Conservation (phyloP, 2,797 vertebrate genomes). For the Eospalax fontanierii region DNA sequence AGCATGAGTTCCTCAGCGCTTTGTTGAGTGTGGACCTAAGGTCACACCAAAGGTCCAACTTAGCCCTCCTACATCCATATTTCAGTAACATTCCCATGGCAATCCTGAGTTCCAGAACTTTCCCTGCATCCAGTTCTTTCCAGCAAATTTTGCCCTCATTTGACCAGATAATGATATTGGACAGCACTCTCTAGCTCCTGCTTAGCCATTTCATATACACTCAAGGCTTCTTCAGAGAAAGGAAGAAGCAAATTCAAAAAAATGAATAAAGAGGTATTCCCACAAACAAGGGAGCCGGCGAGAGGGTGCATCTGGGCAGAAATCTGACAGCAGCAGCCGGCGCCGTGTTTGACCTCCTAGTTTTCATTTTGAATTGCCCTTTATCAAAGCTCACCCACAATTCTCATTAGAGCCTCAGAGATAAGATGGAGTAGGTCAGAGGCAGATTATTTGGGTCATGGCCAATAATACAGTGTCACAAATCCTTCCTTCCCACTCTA, state of each 20-base stretch:
- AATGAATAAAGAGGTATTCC: background rate
- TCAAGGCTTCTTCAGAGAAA: conserved; percentile 18
- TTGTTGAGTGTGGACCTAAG: background rate
- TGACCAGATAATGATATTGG: background rate
- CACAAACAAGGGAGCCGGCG: background rate
- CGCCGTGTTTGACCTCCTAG: conserved; percentile 51
- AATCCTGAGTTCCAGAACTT: background rate
- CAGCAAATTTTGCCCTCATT: background rate
- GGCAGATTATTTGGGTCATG: conserved; percentile 72
- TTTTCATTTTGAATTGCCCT: conserved; percentile 79
- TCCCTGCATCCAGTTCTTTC: background rate
- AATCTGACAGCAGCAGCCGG: conserved; percentile 30
- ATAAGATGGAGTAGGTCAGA: conserved; percentile 73
- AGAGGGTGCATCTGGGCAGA: conserved; percentile 15
- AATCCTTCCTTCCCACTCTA: conserved; percentile 36
- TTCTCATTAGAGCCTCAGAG: conserved; percentile 69
- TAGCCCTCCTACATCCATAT: background rate
- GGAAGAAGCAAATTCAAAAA: background rate
- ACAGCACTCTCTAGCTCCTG: background rate
- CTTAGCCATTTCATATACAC: background rate
- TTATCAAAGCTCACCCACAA: conserved; percentile 71
- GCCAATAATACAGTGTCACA: conserved; percentile 63
- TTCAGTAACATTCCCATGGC: background rate
- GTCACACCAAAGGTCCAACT: background rate
- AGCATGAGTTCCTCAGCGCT: background rate